Conservation (phyloP, 2,888 invertebrate species). For the Seira musarum region DNA sequence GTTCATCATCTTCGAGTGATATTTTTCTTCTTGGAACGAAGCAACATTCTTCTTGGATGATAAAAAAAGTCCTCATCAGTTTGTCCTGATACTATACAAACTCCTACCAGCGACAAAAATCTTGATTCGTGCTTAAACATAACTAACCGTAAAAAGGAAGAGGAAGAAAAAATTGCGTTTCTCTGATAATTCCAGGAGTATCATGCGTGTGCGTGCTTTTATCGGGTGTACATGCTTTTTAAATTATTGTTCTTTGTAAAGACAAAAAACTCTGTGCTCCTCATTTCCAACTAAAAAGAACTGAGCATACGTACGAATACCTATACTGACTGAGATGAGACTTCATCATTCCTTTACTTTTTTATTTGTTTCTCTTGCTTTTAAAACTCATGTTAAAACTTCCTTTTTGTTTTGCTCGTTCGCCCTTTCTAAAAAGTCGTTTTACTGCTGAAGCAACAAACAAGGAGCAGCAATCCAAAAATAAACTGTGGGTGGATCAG, state of each 20-base stretch:
- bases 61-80: background rate
- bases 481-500: conserved; percentile 58
- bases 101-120: conserved; percentile 17
- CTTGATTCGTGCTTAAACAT: conserved; percentile 47
- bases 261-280: background rate
- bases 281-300: background rate
- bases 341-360: background rate
- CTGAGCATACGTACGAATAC: too few species aligned
- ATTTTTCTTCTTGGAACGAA: background rate
- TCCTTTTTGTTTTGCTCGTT: background rate
- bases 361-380: conserved; percentile 30
- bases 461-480: conserved; percentile 41
- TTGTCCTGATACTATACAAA: background rate
- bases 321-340: too few species aligned
- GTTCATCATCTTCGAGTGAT: background rate
- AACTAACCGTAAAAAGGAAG: conserved; percentile 36
- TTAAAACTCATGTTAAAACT: background rate
- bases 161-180: conserved; percentile 25
- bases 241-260: background rate
- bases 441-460: conserved; percentile 5
- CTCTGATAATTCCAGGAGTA: background rate
- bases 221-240: background rate
- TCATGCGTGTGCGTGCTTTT: background rate
- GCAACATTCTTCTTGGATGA: background rate
- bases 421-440: conserved; percentile 23